Percentiles rank a stretch among this genome's conserved stretches.
Evolutionary conservation across 2,888 invertebrate genomes (phyloP).

Genomic region (Eudemis profundana): DNA sequence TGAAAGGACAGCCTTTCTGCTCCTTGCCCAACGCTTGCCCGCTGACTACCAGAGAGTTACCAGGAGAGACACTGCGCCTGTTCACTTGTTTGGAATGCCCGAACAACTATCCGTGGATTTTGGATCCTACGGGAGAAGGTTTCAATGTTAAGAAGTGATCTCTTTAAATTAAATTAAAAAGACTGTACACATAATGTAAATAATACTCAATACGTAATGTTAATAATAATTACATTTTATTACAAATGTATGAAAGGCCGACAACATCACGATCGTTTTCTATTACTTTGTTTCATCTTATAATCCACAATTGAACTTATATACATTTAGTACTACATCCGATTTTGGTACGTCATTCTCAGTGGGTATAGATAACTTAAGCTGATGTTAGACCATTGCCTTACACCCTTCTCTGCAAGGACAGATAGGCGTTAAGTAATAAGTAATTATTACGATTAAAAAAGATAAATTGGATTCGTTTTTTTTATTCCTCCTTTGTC

Average conservation of each 20-base stretch:
- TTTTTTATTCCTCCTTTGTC: slow-evolving; percentile 17
- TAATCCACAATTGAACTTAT: neutral
- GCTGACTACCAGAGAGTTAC: slow-evolving; percentile 94
- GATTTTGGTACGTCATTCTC: neutral
- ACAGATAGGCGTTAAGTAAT: slow-evolving; percentile 57
- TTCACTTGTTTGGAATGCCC: slow-evolving; percentile 99
- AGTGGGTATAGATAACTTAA: slow-evolving; percentile 42
- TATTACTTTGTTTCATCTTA: slow-evolving; percentile 41
- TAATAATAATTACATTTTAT: slow-evolving; percentile 63
- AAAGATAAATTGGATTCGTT: slow-evolving; percentile 48
- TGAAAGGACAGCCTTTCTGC: slow-evolving; percentile 96
- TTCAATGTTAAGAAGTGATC: slow-evolving; percentile 92
- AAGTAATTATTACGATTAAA: slow-evolving; percentile 59
- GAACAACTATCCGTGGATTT: slow-evolving; percentile 97
- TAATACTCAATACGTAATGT: slow-evolving; percentile 80
- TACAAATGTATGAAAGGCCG: slow-evolving; percentile 61
- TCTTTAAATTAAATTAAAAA: slow-evolving; percentile 79
- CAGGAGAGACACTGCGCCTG: slow-evolving; percentile 95
- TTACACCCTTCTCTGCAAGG: slow-evolving; percentile 54
- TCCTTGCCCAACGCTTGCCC: slow-evolving; percentile 96
- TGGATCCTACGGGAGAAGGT: slow-evolving; percentile 97
- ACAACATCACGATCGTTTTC: slow-evolving; percentile 51
- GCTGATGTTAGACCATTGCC: slow-evolving; percentile 52
- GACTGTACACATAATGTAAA: slow-evolving; percentile 83
- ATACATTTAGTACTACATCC: neutral